Percentiles rank a stretch among this genome's conserved stretches.
phyloP scores from a whole-genome alignment of 92 coral and sea anemone species.

The Porites divaricata region DNA sequence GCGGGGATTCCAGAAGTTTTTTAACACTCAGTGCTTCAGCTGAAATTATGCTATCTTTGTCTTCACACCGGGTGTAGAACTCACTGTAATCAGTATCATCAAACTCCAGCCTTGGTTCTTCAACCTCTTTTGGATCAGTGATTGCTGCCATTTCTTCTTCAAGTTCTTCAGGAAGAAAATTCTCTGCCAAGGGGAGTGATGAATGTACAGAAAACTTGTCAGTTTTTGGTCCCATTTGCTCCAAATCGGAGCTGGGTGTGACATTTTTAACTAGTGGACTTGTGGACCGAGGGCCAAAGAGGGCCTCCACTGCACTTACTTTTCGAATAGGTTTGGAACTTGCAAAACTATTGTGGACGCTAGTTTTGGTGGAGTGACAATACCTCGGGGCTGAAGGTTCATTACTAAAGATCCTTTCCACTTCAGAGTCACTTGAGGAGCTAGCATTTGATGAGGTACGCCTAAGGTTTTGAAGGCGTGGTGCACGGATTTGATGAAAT shows the following conservation, averaged over 20 bases:
- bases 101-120: constrained; percentile 69
- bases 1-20: constrained; percentile 57
- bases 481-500: constrained; percentile 24
- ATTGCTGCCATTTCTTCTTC: constrained; percentile 18
- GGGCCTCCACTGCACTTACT: constrained; percentile 38
- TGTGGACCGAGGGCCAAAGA: constrained; percentile 41
- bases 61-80: constrained; percentile 51
- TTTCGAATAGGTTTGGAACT: background rate
- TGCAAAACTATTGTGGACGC: background rate
- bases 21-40: constrained; percentile 77
- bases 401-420: constrained; percentile 26
- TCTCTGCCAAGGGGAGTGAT: constrained; percentile 10
- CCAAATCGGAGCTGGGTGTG: background rate
- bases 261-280: background rate
- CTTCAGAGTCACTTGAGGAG: constrained; percentile 67
- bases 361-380: background rate
- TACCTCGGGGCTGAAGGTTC: background rate
- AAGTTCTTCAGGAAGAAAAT: constrained; percentile 7
- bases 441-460: constrained; percentile 51
- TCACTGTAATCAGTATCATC: constrained; percentile 77
- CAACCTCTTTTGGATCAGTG: constrained; percentile 22
- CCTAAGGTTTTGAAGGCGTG: constrained; percentile 53
- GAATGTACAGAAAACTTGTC: constrained; percentile 59
- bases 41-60: constrained; percentile 67
- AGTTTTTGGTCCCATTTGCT: constrained; percentile 7